These are phyloP conservation scores for human (Homo sapiens) DNA, from an alignment of 2,113 vertebrate species.

Conservation along the genomic window GRCh38 chr18:36782501-36783000, in stretches of 20 bases:
- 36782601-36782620: not conserved
- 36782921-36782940: not conserved
- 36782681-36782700: not conserved
- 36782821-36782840: not conserved
- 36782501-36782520: not conserved
- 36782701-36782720: not conserved
- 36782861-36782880: not conserved
- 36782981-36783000: not conserved
- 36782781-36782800: not conserved
- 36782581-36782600: not conserved
- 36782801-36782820: not conserved
- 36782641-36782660: not conserved
- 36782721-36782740: not conserved
- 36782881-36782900: not conserved
- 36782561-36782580: not conserved
- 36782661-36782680: not conserved
- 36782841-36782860: not conserved
- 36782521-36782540: not conserved
- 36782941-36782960: not conserved
- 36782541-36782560: not conserved
- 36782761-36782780: not conserved
- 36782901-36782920: not conserved
- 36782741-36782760: not conserved
- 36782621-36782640: slow-evolving; percentile 2
- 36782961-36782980: not conserved